Percentiles rank a stretch among this genome's conserved stretches.
These are phyloP conservation scores for Dione vanillae DNA, from an alignment of 2,888 invertebrate genomes.

Conservation along the genomic window DNA sequence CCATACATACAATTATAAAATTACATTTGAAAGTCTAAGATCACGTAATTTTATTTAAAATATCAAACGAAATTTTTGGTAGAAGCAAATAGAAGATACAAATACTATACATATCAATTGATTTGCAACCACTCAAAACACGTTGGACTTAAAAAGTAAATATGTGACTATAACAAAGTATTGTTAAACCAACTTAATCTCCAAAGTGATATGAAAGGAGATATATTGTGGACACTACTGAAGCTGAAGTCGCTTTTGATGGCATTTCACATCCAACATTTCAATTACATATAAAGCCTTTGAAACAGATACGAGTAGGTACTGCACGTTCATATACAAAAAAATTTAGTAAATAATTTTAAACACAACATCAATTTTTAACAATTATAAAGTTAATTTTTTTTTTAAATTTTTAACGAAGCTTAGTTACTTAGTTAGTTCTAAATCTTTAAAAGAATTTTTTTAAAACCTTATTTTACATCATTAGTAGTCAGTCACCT, in stretches of 20 bases:
- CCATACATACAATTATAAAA: too few relatives aligned
- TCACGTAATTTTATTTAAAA: too few relatives aligned
- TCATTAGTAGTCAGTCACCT: conserved; percentile 11
- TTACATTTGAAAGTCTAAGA: too few relatives aligned
- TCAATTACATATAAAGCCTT: conserved; percentile 5
- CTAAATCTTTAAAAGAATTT: background rate
- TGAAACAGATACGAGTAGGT: background rate
- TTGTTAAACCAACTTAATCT: conserved; percentile 6
- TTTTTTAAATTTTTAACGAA: background rate
- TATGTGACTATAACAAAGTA: background rate
- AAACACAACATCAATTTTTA: background rate
- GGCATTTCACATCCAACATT: background rate
- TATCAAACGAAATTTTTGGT: too few relatives aligned
- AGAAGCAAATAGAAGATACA: too few relatives aligned
- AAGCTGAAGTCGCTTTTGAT: background rate
- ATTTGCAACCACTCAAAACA: background rate
- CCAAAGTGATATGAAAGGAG: background rate
- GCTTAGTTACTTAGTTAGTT: background rate
- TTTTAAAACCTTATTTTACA: background rate
- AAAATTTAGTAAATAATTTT: background rate
- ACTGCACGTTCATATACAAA: background rate
- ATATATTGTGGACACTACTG: background rate
- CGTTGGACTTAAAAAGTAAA: conserved; percentile 10
- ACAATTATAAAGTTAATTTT: background rate
- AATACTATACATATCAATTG: too few relatives aligned